phyloP scores from a whole-genome alignment of 1,140 invertebrate genomes.

The Euglossa dilemma region DNA sequence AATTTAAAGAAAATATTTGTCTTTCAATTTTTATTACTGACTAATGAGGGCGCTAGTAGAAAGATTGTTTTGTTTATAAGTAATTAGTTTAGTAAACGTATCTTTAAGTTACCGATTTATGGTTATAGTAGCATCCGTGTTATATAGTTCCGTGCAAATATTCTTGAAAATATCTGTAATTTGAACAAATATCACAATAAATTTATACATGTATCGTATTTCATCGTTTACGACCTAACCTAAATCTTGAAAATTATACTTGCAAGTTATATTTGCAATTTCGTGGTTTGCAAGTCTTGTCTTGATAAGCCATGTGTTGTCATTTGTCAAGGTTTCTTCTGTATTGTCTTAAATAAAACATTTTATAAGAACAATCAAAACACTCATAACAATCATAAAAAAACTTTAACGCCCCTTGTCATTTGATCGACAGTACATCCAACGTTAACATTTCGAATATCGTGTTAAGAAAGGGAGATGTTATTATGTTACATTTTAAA shows the following conservation, averaged over 20 bases:
- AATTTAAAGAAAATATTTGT: constrained; percentile 3
- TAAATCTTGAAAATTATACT: constrained; percentile 13
- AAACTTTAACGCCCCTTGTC: constrained; percentile 26
- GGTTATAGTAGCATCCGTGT: neutral
- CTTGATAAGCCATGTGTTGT: neutral
- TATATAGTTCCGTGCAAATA: neutral
- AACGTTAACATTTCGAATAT: constrained; percentile 18
- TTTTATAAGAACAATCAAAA: constrained; percentile 9
- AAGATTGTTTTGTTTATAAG: constrained; percentile 20
- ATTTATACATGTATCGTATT: neutral
- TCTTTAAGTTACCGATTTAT: neutral
- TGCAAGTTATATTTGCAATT: constrained; percentile 17
- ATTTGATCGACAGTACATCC: constrained; percentile 39
- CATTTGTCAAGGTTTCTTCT: neutral
- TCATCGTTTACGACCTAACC: neutral
- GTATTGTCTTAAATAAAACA: neutral
- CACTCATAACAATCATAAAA: constrained; percentile 4
- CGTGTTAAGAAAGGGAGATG: no score
- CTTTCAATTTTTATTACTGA: constrained; percentile 5
- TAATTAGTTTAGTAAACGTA: neutral
- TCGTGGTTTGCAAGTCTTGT: neutral
- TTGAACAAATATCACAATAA: neutral
- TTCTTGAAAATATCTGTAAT: neutral
- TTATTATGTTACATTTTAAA: neutral
- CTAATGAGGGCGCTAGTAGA: neutral